Evolutionary conservation across 2,113 vertebrate genomes (phyloP).

Genomic region (Fregetta grallaria): DNA sequence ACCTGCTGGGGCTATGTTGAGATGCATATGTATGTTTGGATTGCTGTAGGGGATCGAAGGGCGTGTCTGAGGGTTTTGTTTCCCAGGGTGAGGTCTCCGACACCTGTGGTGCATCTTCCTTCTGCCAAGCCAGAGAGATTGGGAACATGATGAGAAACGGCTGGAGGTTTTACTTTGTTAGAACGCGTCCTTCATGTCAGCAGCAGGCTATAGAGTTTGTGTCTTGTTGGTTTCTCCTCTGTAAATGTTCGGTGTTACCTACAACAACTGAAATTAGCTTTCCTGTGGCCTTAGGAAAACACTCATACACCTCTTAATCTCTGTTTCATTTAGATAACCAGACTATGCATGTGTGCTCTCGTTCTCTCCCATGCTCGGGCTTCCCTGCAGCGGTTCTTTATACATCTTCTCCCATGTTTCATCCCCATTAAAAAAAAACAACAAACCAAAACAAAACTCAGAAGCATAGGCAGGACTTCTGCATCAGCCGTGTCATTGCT

Average conservation of each 20-base stretch:
- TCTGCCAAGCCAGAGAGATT: slow-evolving; percentile 59
- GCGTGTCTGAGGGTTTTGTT: slow-evolving; percentile 66
- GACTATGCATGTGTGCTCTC: neutral
- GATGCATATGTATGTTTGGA: slow-evolving; percentile 47
- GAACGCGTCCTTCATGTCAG: neutral
- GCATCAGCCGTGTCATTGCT: neutral
- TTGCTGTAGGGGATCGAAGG: slow-evolving; percentile 58
- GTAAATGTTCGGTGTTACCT: neutral
- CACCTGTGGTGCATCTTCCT: slow-evolving; percentile 50
- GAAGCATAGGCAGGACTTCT: neutral
- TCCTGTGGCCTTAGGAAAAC: slow-evolving; percentile 41
- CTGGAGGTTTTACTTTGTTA: slow-evolving; percentile 39
- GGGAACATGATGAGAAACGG: slow-evolving; percentile 37
- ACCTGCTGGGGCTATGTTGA: neutral
- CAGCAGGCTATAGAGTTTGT: neutral
- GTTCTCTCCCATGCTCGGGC: neutral
- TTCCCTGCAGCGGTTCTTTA: neutral
- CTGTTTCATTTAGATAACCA: slow-evolving; percentile 49
- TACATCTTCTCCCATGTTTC: neutral
- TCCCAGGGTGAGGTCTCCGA: slow-evolving; percentile 61
- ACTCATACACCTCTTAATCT: slow-evolving; percentile 28
- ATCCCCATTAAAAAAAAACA: neutral
- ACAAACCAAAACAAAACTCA: neutral
- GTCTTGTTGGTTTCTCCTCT: slow-evolving; percentile 35
- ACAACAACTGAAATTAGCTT: slow-evolving; percentile 49